These are phyloP conservation scores for Archips xylosteana DNA, from an alignment of 2,888 invertebrate genomes.

Conservation along the genomic window DNA sequence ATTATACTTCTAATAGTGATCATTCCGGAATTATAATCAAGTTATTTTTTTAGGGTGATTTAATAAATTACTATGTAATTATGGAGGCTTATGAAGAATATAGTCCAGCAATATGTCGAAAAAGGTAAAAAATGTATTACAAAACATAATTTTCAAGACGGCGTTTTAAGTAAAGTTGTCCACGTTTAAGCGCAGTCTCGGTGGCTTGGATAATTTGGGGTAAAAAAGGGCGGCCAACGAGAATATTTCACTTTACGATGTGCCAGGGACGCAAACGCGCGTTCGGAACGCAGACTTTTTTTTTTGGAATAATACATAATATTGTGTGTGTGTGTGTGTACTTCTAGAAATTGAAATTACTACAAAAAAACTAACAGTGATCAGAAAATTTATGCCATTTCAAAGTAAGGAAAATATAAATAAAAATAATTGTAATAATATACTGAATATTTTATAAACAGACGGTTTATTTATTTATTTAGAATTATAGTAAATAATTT, in stretches of 20 bases:
- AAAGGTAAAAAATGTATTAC: background rate
- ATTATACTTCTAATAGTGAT: slow-evolving; percentile 35
- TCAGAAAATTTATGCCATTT: too few species aligned
- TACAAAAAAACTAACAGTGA: too few species aligned
- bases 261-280: slow-evolving; percentile 23
- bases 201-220: slow-evolving; percentile 63
- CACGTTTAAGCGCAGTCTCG: slow-evolving; percentile 52
- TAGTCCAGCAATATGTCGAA: too few species aligned
- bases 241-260: slow-evolving; percentile 40
- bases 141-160: slow-evolving; percentile 15
- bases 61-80: background rate
- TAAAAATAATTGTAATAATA: too few species aligned
- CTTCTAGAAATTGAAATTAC: too few species aligned
- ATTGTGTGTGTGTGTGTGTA: too few species aligned
- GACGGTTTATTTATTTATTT: too few species aligned
- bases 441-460: too few species aligned
- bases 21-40: background rate
- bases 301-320: background rate
- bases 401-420: too few species aligned
- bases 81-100: too few species aligned
- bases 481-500: background rate
- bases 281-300: slow-evolving; percentile 19
- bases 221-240: slow-evolving; percentile 60
- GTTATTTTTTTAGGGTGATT: background rate
- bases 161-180: slow-evolving; percentile 29